Base-by-base conservation (phyloP, 1,140 invertebrate species). In the Wasmannia auropunctata region DNA sequence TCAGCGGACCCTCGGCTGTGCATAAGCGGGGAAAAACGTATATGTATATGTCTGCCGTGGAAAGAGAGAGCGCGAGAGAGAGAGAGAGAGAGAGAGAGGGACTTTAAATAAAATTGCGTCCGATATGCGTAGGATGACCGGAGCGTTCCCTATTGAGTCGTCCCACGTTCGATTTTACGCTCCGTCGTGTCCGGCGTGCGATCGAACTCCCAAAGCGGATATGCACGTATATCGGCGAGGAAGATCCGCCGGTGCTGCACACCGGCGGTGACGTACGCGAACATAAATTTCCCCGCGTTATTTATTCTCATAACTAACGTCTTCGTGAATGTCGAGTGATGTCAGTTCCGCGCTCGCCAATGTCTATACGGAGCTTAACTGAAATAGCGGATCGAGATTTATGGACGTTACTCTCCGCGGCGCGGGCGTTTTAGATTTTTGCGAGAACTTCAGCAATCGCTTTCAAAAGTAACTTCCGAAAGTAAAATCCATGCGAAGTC, bases 31-130 rank as follows among this genome's bases (percentile, higher is more conserved):
- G 34, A 43, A 46, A n/a, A 25, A 22, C 14, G 37, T 19, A 60
- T 51, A 4, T 34, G 14, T 43, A 28, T 58, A 16, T 74, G 19
- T 46, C 43, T 46, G 14, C 14, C 5, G 25, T 46, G 7, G 14
- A n/a, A n/a, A n/a, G n/a, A n/a, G n/a, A n/a, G n/a, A n/a, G n/a
- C n/a, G n/a, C n/a, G n/a, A n/a, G n/a, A n/a, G n/a, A n/a, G n/a
- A n/a, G n/a, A n/a, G n/a, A n/a, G n/a, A n/a, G n/a, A n/a, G n/a
- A n/a, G n/a, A n/a, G n/a, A n/a, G n/a, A n/a, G n/a, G n/a, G n/a
- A 74, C 51, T 72, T 54, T 31, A 83, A 83, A 83, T 74, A 72
- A 72, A 58, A 83, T 83, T 46, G 25, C 40, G 40, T 25, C 37
- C 46, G 51, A 72, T 58, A 43, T 70, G 14, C 10, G 51, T 34